Evolutionary conservation across 2,888 invertebrate genomes (phyloP).

Genomic region (Cheiracanthium punctorium): DNA sequence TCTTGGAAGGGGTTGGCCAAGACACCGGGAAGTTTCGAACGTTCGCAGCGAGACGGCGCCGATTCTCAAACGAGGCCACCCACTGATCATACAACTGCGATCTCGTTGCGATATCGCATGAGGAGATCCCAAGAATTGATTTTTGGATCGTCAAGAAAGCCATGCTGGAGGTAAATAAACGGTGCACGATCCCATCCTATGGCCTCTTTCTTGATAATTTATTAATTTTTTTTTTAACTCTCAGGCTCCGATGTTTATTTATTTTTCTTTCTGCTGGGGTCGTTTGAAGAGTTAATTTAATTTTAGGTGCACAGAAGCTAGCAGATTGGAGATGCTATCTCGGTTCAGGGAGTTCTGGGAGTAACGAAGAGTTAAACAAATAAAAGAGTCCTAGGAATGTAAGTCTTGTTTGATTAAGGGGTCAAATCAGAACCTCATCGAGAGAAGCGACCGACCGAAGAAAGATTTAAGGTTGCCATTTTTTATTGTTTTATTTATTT

Average conservation of each 20-base stretch:
- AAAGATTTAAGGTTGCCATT: no score
- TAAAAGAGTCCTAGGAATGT: no score
- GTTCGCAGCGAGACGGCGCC: constrained; percentile 15
- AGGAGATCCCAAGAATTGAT: constrained; percentile 1
- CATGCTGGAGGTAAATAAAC: not conserved
- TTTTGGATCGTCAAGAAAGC: not conserved
- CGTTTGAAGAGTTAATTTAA: constrained; percentile 1
- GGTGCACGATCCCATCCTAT: not conserved
- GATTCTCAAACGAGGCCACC: constrained; percentile 45
- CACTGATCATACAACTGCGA: constrained; percentile 6
- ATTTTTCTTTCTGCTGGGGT: not conserved
- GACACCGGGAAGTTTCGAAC: not conserved
- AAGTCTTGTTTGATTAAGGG: no score
- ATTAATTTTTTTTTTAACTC: no score
- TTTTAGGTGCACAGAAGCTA: not conserved
- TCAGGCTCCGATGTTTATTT: not conserved
- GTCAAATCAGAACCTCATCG: no score
- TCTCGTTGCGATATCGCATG: not conserved
- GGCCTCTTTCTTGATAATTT: no score
- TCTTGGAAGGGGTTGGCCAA: constrained; percentile 6
- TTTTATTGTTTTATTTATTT: no score
- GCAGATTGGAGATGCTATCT: not conserved
- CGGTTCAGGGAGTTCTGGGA: no score
- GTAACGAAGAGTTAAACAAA: no score
- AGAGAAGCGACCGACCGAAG: no score